Evolutionary conservation across 2,113 vertebrate genomes (phyloP), one percentile per base, ranked within the genome.

Genomic region (Alexandromys fortis): DNA sequence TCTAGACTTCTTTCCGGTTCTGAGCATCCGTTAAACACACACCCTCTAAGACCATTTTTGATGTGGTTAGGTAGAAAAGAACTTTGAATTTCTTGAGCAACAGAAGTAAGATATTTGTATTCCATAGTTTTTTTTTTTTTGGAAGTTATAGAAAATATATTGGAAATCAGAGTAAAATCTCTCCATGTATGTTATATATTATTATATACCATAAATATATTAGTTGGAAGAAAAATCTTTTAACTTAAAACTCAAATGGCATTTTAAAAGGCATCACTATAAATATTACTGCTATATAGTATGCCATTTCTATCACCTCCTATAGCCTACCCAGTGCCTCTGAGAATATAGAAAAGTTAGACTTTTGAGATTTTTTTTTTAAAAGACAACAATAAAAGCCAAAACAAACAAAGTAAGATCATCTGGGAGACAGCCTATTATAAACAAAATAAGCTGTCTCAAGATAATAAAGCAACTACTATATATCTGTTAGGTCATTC

Each of bases 1-100:
- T 93, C 35, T 0, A 14, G 9, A 0, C 11, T 14, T 96, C 7
- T 96, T 75, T 91, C 33, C 0, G 49, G 11, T 42, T 81, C 38
- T 95, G 85, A 42, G 47, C 91, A 47, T 22, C 58, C 21, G 45
- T 96, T 95, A 92, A 61, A 90, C 96, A 42, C 22, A 35, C 10
- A 65, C 33, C 30, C 4, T 26, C 55, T 55, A 91, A 11, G 2
- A 47, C 14, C 0, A 86, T 10, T 30, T 13, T 91, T 35, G 22
- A 96, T 68, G 4, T 67, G 2, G 9, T 35, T 33, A 2, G 35
- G 11, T 58, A 21, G 85, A 55, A 67, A 86, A 67, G 55, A 92
- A 11, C 45, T 65, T 38, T 22, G 3, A 17, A 92, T 93, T 76
- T 88, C 61, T 73, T 61, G 21, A 91, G 8, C 70, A 89, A 42